Percentiles rank a stretch among this genome's conserved stretches.
phyloP scores from a whole-genome alignment of 1,140 invertebrate species.

The Formica exsecta region DNA sequence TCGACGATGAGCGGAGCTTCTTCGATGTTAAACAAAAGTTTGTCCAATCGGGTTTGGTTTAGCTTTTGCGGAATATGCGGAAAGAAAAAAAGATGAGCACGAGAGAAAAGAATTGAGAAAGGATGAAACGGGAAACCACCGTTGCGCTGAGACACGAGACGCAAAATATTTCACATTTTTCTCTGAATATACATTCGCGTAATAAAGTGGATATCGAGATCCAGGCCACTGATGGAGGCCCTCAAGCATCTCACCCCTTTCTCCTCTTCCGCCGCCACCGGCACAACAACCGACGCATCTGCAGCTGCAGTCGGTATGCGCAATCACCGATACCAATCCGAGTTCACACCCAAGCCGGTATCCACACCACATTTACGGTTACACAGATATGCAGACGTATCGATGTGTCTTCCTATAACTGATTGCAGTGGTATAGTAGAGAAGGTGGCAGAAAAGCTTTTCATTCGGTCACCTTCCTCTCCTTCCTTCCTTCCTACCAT shows the following conservation, averaged over 20 bases:
- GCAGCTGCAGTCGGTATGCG: constrained; percentile 45
- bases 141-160: constrained; percentile 28
- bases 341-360: constrained; percentile 31
- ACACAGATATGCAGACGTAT: constrained; percentile 62
- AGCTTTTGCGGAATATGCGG: constrained; percentile 29
- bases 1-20: not conserved
- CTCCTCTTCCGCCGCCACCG: not conserved
- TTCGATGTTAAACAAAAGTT: constrained; percentile 6
- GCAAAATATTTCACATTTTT: constrained; percentile 54
- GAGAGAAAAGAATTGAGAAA: constrained; percentile 34
- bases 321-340: constrained; percentile 54
- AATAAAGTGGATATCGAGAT: constrained; percentile 61
- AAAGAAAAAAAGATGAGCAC: not conserved
- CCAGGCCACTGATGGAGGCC: constrained; percentile 18
- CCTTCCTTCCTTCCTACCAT: constrained; percentile 14
- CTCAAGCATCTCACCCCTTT: constrained; percentile 21
- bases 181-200: not conserved
- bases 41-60: not conserved
- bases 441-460: constrained; percentile 64
- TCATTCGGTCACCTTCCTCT: constrained; percentile 66
- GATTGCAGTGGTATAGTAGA: constrained; percentile 70
- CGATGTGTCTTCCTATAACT: constrained; percentile 72
- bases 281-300: constrained; percentile 20
- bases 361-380: constrained; percentile 34
- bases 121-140: constrained; percentile 37